phyloP scores from a whole-genome alignment of 2,113 vertebrate genomes.

The Atractosteus spatula region DNA sequence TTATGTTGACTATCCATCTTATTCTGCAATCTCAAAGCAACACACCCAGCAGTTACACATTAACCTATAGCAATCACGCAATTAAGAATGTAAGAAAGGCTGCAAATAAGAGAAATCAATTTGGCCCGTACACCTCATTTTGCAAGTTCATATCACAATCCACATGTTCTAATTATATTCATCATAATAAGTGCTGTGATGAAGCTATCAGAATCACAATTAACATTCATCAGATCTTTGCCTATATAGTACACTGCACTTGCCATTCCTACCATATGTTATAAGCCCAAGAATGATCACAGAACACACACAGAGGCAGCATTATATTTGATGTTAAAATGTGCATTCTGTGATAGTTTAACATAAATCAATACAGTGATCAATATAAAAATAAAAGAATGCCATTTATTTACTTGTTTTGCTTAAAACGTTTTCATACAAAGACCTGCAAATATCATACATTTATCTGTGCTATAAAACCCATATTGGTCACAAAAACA shows the following conservation, averaged over 20 bases:
- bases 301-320: background rate
- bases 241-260: background rate
- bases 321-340: background rate
- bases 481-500: no score
- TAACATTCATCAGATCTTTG: background rate
- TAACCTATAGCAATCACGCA: conserved; percentile 40
- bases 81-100: conserved; percentile 30
- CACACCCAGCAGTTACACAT: conserved; percentile 31
- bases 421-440: no score
- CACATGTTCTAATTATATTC: conserved; percentile 28
- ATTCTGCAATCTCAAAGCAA: conserved; percentile 36
- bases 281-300: background rate
- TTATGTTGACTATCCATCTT: conserved; percentile 28
- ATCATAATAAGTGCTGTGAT: conserved; percentile 36
- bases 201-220: conserved; percentile 3
- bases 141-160: conserved; percentile 15
- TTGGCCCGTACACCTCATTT: no score
- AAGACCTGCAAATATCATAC: no score
- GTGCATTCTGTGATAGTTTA: no score
- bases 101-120: conserved; percentile 15
- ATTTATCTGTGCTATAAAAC: no score
- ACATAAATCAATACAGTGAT: no score
- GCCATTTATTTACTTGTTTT: no score
- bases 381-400: no score
- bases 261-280: background rate